A percentile compares a stretch with the other conserved stretches of the same genome.
Evolutionary conservation across 2,797 vertebrate species (phyloP).

Genomic region (Rhincodon typus): DNA sequence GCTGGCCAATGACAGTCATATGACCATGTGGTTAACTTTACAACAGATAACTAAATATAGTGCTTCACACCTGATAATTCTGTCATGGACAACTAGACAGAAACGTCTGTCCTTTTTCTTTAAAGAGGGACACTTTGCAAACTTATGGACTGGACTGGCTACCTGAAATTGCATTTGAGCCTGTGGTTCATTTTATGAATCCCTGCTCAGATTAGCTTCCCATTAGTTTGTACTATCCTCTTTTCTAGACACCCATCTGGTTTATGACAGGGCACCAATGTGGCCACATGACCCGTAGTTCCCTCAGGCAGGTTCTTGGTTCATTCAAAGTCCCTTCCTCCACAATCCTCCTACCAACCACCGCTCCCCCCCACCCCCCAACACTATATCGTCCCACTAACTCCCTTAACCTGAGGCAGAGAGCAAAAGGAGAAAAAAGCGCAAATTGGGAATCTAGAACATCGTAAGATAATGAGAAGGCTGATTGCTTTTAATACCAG

Average conservation of each 20-base stretch:
- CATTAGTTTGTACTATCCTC: neutral
- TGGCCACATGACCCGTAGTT: neutral
- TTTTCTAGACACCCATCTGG: neutral
- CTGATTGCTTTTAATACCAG: conserved; percentile 30
- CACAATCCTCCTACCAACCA: neutral
- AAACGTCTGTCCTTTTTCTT: neutral
- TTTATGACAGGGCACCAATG: neutral
- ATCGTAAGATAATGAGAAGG: conserved; percentile 24
- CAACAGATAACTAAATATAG: neutral
- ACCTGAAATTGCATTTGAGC: neutral
- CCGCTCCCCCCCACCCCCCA: neutral
- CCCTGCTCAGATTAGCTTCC: neutral
- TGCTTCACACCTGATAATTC: neutral
- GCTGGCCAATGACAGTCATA: neutral
- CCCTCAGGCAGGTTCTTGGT: neutral
- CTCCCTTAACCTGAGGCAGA: neutral
- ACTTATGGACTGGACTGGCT: neutral
- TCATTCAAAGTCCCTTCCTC: neutral
- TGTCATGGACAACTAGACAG: neutral
- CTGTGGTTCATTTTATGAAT: neutral
- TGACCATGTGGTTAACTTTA: neutral
- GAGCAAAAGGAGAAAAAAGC: neutral
- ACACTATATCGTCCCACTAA: neutral
- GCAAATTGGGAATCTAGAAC: conserved; percentile 10
- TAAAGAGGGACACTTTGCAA: neutral